Percentiles rank a stretch among this genome's conserved stretches.
phyloP scores from a whole-genome alignment of 2,113 vertebrate genomes.

The Phaethon lepturus region DNA sequence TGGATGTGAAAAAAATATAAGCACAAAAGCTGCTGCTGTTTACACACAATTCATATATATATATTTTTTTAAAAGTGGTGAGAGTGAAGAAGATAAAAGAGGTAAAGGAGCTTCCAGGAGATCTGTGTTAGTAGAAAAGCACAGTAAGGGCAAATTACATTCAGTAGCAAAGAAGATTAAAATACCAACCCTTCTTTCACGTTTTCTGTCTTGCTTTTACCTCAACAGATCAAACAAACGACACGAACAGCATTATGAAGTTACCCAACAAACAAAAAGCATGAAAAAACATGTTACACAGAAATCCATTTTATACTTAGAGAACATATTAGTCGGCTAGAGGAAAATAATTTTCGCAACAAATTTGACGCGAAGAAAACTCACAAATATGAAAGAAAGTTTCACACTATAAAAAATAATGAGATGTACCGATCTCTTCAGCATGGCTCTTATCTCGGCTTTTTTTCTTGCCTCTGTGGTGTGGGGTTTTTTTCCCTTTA shows the following conservation, averaged over 20 bases:
- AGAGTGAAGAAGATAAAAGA: neutral
- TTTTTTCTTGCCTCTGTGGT: neutral
- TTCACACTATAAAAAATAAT: neutral
- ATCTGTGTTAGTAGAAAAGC: conserved; percentile 3
- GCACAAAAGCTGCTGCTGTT: neutral
- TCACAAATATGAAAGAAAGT: neutral
- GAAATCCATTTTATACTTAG: neutral
- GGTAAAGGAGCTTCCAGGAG: neutral
- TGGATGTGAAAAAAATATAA: neutral
- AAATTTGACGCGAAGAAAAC: neutral
- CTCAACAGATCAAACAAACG: conserved; percentile 47
- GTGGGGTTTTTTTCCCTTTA: no score
- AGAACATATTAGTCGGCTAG: neutral
- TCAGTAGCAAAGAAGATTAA: conserved; percentile 41
- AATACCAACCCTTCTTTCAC: neutral
- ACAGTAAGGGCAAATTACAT: conserved; percentile 1
- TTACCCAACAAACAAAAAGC: conserved; percentile 8
- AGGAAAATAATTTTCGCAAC: neutral
- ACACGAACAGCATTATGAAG: neutral
- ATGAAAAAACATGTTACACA: conserved; percentile 8
- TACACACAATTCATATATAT: neutral
- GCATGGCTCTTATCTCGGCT: neutral
- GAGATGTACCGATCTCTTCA: neutral
- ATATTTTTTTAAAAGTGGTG: no score
- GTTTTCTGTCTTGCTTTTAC: conserved; percentile 36